Percentiles rank a stretch among this genome's conserved stretches.
phyloP scores from a whole-genome alignment of 2,888 invertebrate genomes.

The Epicampocera succincta region DNA sequence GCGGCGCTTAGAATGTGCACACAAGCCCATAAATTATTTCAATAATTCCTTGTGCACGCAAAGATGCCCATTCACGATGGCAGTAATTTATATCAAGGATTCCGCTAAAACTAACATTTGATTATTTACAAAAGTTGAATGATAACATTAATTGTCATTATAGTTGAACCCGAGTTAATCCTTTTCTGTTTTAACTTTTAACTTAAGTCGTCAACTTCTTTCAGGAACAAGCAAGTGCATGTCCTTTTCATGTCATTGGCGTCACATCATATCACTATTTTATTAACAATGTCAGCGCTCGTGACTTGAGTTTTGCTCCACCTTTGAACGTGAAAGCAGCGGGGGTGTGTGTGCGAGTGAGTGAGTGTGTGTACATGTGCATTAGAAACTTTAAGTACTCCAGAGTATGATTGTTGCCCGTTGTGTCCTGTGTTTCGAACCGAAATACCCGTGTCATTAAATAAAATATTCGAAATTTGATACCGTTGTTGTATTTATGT shows the following conservation, averaged over 20 bases:
- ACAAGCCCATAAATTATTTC: constrained; percentile 36
- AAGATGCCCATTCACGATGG: constrained; percentile 13
- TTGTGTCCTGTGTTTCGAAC: constrained; percentile 23
- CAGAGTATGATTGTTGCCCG: constrained; percentile 1
- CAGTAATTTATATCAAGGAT: constrained; percentile 38
- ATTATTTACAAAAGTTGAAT: constrained; percentile 9
- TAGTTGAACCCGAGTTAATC: constrained; percentile 18
- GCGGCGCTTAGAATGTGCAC: constrained; percentile 59
- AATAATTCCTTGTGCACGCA: neutral
- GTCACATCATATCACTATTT: constrained; percentile 42
- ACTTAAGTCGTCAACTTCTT: constrained; percentile 35
- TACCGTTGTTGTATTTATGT: constrained; percentile 51
- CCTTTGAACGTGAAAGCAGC: neutral
- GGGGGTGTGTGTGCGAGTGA: neutral
- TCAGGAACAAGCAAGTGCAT: constrained; percentile 5
- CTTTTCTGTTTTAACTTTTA: constrained; percentile 22
- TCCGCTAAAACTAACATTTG: neutral
- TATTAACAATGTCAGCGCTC: constrained; percentile 36
- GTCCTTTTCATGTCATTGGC: constrained; percentile 24
- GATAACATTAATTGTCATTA: constrained; percentile 19
- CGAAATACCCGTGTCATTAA: constrained; percentile 39
- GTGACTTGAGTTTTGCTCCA: constrained; percentile 11
- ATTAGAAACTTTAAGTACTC: constrained; percentile 35
- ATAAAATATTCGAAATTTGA: constrained; percentile 54
- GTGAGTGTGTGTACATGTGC: neutral